Base-by-base conservation (phyloP, 2,888 invertebrate species). In the Phymatocera aterrima region DNA sequence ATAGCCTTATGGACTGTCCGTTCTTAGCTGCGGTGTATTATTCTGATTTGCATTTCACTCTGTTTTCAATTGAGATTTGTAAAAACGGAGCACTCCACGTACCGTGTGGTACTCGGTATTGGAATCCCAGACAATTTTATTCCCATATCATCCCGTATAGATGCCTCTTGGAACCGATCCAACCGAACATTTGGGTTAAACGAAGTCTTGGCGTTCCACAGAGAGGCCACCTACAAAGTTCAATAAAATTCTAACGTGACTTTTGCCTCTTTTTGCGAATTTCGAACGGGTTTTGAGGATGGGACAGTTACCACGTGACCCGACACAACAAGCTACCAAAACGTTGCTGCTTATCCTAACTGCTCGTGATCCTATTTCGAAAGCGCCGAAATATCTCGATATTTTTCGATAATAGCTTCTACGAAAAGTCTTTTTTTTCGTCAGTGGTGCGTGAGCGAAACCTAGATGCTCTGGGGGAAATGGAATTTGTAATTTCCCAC, bases 141-240 rank as follows among this genome's bases (percentile, higher is more conserved):
- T 75, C 75, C 48, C 75, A 75, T 57, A 60, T 75, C 72, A 34
- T 51, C n/a, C 34, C 54, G 83, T 81, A n/a, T n/a, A 79, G 79
- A 78, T 80, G 83, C 81, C 83, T 81, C 83, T 81, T 86, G 87
- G 86, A 87, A 83, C 79, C 77, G 79, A 81, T 86, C 87, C 87
- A 87, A 83, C 81, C 80, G 82, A 82, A 77, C 81, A 82, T 83
- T 83, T 83, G 77, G 83, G 81, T 83, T 85, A 83, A 82, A 84
- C 84, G 84, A 83, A 82, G 81, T 78, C 81, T 40, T 75, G 24
- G 57, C 80, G 78, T 79, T 65, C 48, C 77, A 43, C 21, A 40
- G 54, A 65, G 37, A 46, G 51, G 18, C 54, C 46, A 34, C 65
- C 48, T 77, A 57, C 51, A 31, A 54, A 77, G 48, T 79, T 79